Conservation (phyloP, 2,113 vertebrate genomes). For the Myotis brandtii region DNA sequence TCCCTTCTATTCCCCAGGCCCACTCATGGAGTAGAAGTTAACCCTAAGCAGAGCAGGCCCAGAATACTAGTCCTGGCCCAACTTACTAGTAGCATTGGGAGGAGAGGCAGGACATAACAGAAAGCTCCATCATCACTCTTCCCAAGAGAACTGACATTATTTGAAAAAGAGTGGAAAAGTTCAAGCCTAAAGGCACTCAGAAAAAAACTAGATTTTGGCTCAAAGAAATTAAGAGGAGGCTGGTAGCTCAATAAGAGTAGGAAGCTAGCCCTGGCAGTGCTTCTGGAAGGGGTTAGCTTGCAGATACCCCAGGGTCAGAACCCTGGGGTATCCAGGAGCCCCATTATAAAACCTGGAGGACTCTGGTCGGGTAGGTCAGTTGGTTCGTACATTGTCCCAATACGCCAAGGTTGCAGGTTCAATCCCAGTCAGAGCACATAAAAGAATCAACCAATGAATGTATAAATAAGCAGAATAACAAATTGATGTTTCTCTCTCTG, state of each 20-base stretch:
- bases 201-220: slow-evolving; percentile 53
- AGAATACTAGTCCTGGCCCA: neutral
- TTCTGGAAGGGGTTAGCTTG: no score
- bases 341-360: no score
- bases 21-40: neutral
- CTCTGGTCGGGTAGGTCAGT: no score
- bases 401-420: no score
- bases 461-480: no score
- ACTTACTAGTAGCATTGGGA: neutral
- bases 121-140: neutral
- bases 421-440: no score
- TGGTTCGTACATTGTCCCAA: no score
- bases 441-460: no score
- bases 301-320: no score
- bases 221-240: neutral
- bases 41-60: neutral
- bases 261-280: neutral
- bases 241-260: slow-evolving; percentile 17
- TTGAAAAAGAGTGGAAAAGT: neutral
- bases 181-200: neutral
- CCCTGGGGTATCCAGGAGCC: no score
- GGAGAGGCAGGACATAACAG: neutral
- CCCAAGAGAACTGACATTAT: slow-evolving; percentile 44
- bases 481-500: no score
- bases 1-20: neutral